Evolutionary conservation across 2,888 invertebrate genomes (phyloP).

Genomic region (Drosophila mercatorum): DNA sequence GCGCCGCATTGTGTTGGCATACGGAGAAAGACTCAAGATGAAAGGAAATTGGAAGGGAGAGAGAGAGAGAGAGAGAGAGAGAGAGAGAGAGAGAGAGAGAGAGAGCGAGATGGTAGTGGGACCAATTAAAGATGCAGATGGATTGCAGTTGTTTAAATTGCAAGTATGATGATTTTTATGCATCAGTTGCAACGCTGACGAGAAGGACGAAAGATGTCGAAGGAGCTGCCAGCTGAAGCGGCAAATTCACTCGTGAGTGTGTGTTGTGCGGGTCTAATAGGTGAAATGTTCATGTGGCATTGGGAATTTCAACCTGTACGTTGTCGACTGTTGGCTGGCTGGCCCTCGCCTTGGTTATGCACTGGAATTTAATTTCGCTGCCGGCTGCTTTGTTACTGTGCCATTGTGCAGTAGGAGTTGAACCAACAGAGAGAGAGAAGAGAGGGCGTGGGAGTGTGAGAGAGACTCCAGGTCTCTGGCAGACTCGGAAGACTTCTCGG

Average conservation of each 20-base stretch:
- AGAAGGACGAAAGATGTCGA: constrained; percentile 24
- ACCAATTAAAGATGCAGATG: constrained; percentile 80
- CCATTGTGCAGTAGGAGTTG: constrained; percentile 51
- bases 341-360: constrained; percentile 68
- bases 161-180: constrained; percentile 78
- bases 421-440: not conserved
- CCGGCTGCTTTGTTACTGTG: constrained; percentile 65
- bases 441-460: not conserved
- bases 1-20: constrained; percentile 46
- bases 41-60: not conserved
- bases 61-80: not conserved
- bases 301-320: constrained; percentile 54
- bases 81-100: too few relatives aligned
- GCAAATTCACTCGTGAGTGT: constrained; percentile 31
- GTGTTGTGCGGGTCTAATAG: constrained; percentile 68
- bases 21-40: constrained; percentile 17
- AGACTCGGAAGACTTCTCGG: constrained; percentile 16
- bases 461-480: constrained; percentile 1
- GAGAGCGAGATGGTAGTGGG: not conserved
- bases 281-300: constrained; percentile 66
- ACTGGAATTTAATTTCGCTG: constrained; percentile 81
- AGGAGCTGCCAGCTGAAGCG: constrained; percentile 38
- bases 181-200: constrained; percentile 63
- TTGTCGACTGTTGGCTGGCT: constrained; percentile 18
- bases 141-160: constrained; percentile 78